These are phyloP conservation scores for Cyprinodon tularosa DNA, from an alignment of 2,113 vertebrate genomes.

Conservation along the genomic window DNA sequence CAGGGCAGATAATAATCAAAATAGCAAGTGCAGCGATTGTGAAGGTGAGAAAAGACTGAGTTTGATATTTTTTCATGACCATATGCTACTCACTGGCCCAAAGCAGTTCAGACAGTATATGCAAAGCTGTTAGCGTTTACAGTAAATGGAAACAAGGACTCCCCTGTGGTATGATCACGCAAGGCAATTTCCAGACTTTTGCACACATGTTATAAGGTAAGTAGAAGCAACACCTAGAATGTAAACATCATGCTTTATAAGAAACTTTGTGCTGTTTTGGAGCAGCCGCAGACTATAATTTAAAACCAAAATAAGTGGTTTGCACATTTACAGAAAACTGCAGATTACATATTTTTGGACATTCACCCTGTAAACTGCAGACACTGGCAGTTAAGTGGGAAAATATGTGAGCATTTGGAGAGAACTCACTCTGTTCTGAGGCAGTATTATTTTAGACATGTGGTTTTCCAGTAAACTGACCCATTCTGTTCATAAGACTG, in stretches of 20 bases:
- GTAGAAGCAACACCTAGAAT: constrained; percentile 63
- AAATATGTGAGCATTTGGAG: constrained; percentile 57
- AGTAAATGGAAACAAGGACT: constrained; percentile 63
- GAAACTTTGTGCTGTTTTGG: constrained; percentile 64
- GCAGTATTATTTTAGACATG: constrained; percentile 68
- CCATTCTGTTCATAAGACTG: constrained; percentile 47
- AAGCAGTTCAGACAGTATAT: constrained; percentile 40
- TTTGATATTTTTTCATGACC: constrained; percentile 24
- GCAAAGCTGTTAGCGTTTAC: constrained; percentile 55
- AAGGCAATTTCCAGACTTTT: constrained; percentile 34
- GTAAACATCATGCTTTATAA: constrained; percentile 62
- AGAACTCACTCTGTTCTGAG: constrained; percentile 63
- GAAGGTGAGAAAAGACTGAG: constrained; percentile 23
- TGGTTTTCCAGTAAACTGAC: constrained; percentile 63
- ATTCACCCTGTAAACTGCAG: constrained; percentile 72
- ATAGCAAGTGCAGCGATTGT: constrained; percentile 7
- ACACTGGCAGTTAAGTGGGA: constrained; percentile 62
- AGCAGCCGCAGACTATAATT: constrained; percentile 69
- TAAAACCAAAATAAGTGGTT: constrained; percentile 70
- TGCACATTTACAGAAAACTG: constrained; percentile 71
- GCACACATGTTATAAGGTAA: constrained; percentile 35
- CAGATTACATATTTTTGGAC: constrained; percentile 76
- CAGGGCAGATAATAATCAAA: not conserved
- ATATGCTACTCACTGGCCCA: constrained; percentile 16
- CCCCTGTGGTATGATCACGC: constrained; percentile 53